phyloP scores from a whole-genome alignment of 64 coral and sea anemone species.

The Porites lutea region DNA sequence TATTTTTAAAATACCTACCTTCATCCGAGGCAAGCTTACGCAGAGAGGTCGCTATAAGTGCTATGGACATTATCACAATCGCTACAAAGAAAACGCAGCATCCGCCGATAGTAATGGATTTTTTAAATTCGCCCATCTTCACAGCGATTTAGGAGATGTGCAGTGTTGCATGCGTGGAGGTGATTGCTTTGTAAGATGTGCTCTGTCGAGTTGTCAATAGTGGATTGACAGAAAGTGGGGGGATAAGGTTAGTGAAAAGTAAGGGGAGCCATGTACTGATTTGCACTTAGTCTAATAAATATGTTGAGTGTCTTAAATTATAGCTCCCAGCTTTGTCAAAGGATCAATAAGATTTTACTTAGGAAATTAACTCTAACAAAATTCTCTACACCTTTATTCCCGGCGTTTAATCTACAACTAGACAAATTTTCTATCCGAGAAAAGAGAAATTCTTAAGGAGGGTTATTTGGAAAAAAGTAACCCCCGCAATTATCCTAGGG shows the following conservation, averaged over 20 bases:
- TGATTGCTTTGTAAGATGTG: not conserved
- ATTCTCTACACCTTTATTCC: too few species aligned
- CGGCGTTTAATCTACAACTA: not conserved
- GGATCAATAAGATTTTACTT: too few species aligned
- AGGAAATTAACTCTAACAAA: too few species aligned
- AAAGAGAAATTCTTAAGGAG: not conserved
- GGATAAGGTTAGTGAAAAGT: not conserved
- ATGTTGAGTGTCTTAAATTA: too few species aligned
- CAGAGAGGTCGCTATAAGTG: constrained; percentile 64
- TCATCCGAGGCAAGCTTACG: constrained; percentile 71
- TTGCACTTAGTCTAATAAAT: too few species aligned
- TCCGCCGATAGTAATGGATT: not conserved
- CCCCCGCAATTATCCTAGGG: not conserved
- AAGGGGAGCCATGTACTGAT: too few species aligned
- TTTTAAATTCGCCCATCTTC: constrained; percentile 5
- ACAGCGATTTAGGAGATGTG: not conserved
- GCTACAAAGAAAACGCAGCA: constrained; percentile 37
- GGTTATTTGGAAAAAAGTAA: not conserved
- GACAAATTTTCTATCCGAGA: not conserved
- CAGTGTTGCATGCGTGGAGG: not conserved
- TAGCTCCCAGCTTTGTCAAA: too few species aligned
- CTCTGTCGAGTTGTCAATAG: not conserved
- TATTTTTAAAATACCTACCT: constrained; percentile 29
- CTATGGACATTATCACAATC: constrained; percentile 49
- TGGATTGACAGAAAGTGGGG: not conserved